Conservation (phyloP, 1,140 invertebrate species). For the Psix sp. region DNA sequence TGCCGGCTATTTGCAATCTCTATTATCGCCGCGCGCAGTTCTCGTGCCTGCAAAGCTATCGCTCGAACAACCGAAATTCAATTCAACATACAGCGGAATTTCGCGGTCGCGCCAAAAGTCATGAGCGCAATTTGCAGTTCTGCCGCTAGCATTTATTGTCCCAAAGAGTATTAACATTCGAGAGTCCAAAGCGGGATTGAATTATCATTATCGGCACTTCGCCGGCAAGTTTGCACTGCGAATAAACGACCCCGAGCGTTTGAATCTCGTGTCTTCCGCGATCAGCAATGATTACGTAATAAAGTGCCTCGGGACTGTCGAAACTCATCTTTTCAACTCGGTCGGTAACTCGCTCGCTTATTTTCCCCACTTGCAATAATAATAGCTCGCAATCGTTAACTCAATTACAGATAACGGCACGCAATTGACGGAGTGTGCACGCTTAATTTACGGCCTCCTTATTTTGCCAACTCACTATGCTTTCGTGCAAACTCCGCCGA, state of each 20-base stretch:
- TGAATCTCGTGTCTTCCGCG: constrained; percentile 19
- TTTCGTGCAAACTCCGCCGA: constrained; percentile 1
- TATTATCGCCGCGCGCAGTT: too few relatives aligned
- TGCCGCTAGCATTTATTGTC: constrained; percentile 33
- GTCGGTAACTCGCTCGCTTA: constrained; percentile 12
- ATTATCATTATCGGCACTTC: constrained; percentile 29
- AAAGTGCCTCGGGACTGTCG: constrained; percentile 16
- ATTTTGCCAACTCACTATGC: constrained; percentile 1
- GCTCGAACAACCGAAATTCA: constrained; percentile 47
- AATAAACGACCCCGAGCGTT: constrained; percentile 18
- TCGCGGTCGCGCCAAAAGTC: constrained; percentile 41
- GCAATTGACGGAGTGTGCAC: constrained; percentile 19
- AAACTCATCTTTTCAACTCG: constrained; percentile 15
- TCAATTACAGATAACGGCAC: constrained; percentile 32
- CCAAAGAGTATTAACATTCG: constrained; percentile 44
- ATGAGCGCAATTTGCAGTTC: constrained; percentile 46
- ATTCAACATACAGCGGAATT: constrained; percentile 56
- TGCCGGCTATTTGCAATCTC: constrained; percentile 16
- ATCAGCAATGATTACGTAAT: constrained; percentile 29
- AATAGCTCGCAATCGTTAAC: constrained; percentile 26
- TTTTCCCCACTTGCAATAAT: constrained; percentile 18
- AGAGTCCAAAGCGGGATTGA: constrained; percentile 16
- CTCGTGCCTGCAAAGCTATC: constrained; percentile 40
- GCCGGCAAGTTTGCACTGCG: constrained; percentile 3
- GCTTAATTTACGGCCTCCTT: constrained; percentile 36